phyloP scores from a whole-genome alignment of 2,888 invertebrate genomes.

The Hemistola chrysoprasaria region DNA sequence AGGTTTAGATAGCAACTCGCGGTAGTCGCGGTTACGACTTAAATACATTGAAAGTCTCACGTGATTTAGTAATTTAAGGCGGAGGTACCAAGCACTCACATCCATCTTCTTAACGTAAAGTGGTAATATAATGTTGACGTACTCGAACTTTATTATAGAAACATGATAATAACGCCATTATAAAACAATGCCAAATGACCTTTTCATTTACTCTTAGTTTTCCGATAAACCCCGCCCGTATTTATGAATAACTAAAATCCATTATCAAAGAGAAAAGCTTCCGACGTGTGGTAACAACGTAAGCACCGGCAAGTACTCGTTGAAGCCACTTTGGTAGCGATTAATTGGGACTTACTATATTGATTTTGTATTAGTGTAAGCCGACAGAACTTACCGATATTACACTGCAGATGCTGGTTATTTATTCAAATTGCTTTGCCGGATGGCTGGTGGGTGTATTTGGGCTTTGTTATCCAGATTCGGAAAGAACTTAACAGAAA shows the following conservation, averaged over 20 bases:
- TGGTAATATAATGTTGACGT: no score
- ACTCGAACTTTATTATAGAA: no score
- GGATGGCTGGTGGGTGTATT: slow-evolving; percentile 2
- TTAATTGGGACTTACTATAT: slow-evolving; percentile 72
- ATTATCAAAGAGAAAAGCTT: slow-evolving; percentile 39
- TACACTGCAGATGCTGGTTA: slow-evolving; percentile 55
- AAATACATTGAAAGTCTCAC: no score
- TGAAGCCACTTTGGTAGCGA: slow-evolving; percentile 56
- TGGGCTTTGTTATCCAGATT: slow-evolving; percentile 9
- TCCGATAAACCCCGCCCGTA: slow-evolving; percentile 15
- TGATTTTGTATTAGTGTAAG: slow-evolving; percentile 76
- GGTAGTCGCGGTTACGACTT: no score
- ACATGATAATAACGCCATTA: neutral
- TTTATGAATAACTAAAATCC: slow-evolving; percentile 49
- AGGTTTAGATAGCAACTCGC: no score
- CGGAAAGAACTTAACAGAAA: slow-evolving; percentile 1
- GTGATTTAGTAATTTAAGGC: no score
- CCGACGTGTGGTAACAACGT: slow-evolving; percentile 34
- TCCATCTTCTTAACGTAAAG: no score
- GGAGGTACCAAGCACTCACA: no score
- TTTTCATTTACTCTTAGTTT: slow-evolving; percentile 10
- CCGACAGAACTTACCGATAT: slow-evolving; percentile 56
- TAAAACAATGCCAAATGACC: slow-evolving; percentile 8
- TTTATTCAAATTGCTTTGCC: slow-evolving; percentile 46
- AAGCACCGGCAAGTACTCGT: slow-evolving; percentile 40